Evolutionary conservation across 2,888 invertebrate genomes (phyloP).

Genomic region (Rotaria macrura): DNA sequence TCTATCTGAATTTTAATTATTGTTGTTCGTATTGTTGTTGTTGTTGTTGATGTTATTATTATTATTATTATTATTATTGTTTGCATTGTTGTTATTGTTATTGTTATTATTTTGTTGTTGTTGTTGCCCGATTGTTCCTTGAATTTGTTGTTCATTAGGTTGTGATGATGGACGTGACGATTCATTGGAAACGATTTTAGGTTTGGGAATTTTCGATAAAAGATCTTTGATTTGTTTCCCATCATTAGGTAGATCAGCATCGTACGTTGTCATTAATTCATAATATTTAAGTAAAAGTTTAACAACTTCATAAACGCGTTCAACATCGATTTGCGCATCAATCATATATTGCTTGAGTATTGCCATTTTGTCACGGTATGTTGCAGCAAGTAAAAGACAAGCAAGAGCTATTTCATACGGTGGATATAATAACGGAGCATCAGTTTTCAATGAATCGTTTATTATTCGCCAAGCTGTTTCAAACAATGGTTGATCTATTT

Average conservation of each 20-base stretch:
- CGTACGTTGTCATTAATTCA: background rate
- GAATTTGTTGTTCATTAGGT: background rate
- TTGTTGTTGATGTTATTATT: background rate
- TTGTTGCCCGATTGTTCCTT: background rate
- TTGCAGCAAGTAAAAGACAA: slow-evolving; percentile 26
- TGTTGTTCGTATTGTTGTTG: too few relatives aligned
- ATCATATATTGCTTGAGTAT: slow-evolving; percentile 2
- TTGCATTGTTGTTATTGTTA: background rate
- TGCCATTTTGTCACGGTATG: background rate
- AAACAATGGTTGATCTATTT: slow-evolving; percentile 54
- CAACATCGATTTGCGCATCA: slow-evolving; percentile 12
- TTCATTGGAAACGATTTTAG: background rate
- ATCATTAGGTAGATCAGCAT: background rate
- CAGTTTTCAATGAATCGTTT: slow-evolving; percentile 90
- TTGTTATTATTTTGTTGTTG: background rate
- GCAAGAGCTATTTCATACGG: slow-evolving; percentile 73
- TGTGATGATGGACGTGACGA: background rate
- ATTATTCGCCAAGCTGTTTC: slow-evolving; percentile 77
- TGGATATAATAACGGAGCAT: slow-evolving; percentile 84
- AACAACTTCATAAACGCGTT: slow-evolving; percentile 5
- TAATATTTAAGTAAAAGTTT: slow-evolving; percentile 7
- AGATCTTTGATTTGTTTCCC: slow-evolving; percentile 30
- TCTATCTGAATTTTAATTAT: background rate
- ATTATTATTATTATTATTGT: background rate
- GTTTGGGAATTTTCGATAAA: slow-evolving; percentile 26